Percentiles rank a stretch among this genome's conserved stretches.
Evolutionary conservation across 2,113 vertebrate species (phyloP).

Genomic region (Ariopsis seemanni): DNA sequence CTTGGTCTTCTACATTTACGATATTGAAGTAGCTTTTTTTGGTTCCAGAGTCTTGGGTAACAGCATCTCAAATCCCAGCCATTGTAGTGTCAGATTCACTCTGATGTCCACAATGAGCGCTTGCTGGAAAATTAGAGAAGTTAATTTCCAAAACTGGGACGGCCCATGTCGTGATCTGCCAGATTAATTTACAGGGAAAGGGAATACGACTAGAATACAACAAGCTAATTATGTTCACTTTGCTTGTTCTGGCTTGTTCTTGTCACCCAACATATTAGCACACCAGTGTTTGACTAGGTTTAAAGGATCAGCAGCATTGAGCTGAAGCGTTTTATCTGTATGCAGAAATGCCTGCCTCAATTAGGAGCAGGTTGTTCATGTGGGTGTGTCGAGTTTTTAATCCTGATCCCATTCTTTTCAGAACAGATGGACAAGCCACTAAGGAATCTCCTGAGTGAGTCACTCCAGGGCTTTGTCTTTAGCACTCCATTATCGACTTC

Average conservation of each 20-base stretch:
- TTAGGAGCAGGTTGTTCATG: background rate
- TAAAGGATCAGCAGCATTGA: slow-evolving; percentile 26
- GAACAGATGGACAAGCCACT: slow-evolving; percentile 68
- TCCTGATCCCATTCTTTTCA: slow-evolving; percentile 59
- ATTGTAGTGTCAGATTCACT: slow-evolving; percentile 5
- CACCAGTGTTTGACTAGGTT: background rate
- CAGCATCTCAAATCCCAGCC: background rate
- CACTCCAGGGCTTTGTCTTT: slow-evolving; percentile 41
- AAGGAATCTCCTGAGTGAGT: slow-evolving; percentile 65
- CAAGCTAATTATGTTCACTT: slow-evolving; percentile 23
- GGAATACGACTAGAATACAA: background rate
- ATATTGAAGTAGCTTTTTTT: background rate
- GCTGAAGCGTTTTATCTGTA: background rate
- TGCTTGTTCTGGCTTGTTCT: background rate
- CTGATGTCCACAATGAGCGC: background rate
- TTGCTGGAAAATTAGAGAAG: slow-evolving; percentile 25
- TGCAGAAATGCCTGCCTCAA: background rate
- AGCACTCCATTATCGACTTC: too few species aligned
- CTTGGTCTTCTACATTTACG: background rate
- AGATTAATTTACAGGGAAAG: slow-evolving; percentile 58
- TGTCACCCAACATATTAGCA: background rate
- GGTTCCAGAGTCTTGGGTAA: background rate
- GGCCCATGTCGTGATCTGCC: slow-evolving; percentile 57
- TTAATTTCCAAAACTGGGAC: slow-evolving; percentile 52
- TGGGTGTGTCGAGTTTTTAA: slow-evolving; percentile 53